Conservation (phyloP, 2,888 invertebrate species). For the Microdon myrmicae region DNA sequence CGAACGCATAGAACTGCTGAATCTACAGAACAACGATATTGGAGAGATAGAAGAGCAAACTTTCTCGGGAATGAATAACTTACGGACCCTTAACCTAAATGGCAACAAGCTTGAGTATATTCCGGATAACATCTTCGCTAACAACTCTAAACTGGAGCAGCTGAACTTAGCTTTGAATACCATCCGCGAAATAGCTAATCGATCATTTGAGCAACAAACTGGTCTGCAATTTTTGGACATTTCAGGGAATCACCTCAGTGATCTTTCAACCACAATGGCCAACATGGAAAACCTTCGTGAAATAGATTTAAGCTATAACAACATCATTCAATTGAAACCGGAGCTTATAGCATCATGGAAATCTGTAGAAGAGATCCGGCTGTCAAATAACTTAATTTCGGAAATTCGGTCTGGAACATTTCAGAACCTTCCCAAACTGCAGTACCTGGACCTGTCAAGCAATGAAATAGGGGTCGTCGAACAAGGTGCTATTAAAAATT, state of each 20-base stretch:
- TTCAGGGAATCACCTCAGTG: slow-evolving; percentile 80
- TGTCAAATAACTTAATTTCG: slow-evolving; percentile 80
- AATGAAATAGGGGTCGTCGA: slow-evolving; percentile 82
- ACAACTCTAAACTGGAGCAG: slow-evolving; percentile 73
- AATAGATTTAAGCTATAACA: slow-evolving; percentile 82
- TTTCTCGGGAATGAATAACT: slow-evolving; percentile 72
- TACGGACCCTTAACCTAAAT: slow-evolving; percentile 78
- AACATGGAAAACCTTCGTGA: slow-evolving; percentile 76
- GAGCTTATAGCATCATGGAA: slow-evolving; percentile 77
- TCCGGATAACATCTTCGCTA: slow-evolving; percentile 75
- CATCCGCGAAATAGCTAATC: slow-evolving; percentile 75
- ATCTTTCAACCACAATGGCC: slow-evolving; percentile 77
- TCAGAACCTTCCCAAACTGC: slow-evolving; percentile 75
- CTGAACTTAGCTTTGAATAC: slow-evolving; percentile 82
- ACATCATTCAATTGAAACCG: slow-evolving; percentile 76
- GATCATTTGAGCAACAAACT: slow-evolving; percentile 72
- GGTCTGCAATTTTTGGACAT: slow-evolving; percentile 79
- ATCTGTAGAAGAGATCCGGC: slow-evolving; percentile 75
- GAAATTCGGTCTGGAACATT: slow-evolving; percentile 79
- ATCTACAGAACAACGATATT: slow-evolving; percentile 80
- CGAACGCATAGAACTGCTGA: slow-evolving; percentile 76
- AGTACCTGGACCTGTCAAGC: slow-evolving; percentile 81
- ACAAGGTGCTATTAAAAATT: slow-evolving; percentile 75
- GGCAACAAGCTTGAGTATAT: slow-evolving; percentile 81
- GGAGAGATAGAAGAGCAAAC: slow-evolving; percentile 74